Evolutionary conservation across 2,797 vertebrate species (phyloP), one percentile per base, ranked within the genome.

Genomic region (Acropternis orthonyx): DNA sequence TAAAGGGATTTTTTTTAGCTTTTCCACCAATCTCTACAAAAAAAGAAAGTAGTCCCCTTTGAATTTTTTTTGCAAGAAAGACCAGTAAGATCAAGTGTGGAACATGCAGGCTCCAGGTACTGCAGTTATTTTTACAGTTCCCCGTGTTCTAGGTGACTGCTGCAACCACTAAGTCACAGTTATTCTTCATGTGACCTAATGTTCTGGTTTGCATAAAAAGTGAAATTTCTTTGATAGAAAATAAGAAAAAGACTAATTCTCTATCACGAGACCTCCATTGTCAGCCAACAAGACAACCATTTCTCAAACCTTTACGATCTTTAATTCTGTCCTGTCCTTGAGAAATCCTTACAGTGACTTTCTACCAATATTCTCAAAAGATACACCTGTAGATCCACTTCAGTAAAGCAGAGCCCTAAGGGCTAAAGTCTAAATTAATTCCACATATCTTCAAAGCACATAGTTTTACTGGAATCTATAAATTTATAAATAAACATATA

Each of bases 191-290:
- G 26, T 51, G 32, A 54, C 10, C 27, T 58, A 19, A 72, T 5
- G 6, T 36, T 55, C 71, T 36, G 15, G 12, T 71, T 85, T 69
- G 19, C n/a, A 17, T 37, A 22, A 0, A 2, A 82, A 56, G 15
- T 28, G 5, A 54, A 51, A 71, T 74, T 34, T 55, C 23, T 76
- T 46, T 61, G 46, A 19, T 6, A 46, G 49, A 88, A 92, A 81
- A 37, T 15, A 59, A 71, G 20, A 66, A 26, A 54, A 90, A 51
- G 21, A 55, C 2, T 6, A 46, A 7, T 56, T 56, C 3, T 67
- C 27, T 41, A 17, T 34, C 10, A 23, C 0, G 3, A 19, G 8
- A 32, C 6, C 4, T 32, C 58, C 61, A 16, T 0, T 51, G 6
- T 10, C 46, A 34, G n/a, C 17, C 46, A 78, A 1, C 3, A 49